Evolutionary conservation across 2,888 invertebrate genomes (phyloP).

Genomic region (Drosophila heteroneura): DNA sequence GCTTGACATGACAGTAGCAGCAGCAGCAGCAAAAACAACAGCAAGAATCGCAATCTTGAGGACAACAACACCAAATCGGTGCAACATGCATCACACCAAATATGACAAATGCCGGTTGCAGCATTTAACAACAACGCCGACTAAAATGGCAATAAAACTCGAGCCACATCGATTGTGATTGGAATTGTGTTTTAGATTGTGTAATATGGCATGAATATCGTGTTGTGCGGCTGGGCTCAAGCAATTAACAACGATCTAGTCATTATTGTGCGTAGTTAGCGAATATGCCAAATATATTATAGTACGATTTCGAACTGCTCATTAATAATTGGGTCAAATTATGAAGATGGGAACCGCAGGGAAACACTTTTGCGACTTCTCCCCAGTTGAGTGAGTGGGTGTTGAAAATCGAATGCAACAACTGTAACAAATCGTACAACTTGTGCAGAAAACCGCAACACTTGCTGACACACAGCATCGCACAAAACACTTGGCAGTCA

Average conservation of each 20-base stretch:
- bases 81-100: constrained; percentile 72
- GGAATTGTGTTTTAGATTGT: constrained; percentile 52
- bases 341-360: constrained; percentile 10
- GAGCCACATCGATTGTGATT: constrained; percentile 39
- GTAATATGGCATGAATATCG: constrained; percentile 60
- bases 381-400: constrained; percentile 13
- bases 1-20: constrained; percentile 52
- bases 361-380: constrained; percentile 65
- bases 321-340: constrained; percentile 49
- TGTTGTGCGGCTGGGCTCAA: constrained; percentile 44
- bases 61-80: constrained; percentile 60
- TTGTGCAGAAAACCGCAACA: constrained; percentile 35
- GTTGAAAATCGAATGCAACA: constrained; percentile 13
- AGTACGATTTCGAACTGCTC: constrained; percentile 15
- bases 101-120: constrained; percentile 81
- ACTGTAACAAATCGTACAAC: constrained; percentile 8
- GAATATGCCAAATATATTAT: constrained; percentile 22
- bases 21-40: constrained; percentile 22
- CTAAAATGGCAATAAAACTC: constrained; percentile 65
- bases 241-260: constrained; percentile 41
- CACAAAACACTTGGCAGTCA: constrained; percentile 14
- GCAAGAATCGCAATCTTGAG: constrained; percentile 9
- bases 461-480: constrained; percentile 33
- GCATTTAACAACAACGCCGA: constrained; percentile 56
- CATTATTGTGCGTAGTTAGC: constrained; percentile 43